Conservation (phyloP, 2,113 vertebrate genomes). For the Callipepla californica region DNA sequence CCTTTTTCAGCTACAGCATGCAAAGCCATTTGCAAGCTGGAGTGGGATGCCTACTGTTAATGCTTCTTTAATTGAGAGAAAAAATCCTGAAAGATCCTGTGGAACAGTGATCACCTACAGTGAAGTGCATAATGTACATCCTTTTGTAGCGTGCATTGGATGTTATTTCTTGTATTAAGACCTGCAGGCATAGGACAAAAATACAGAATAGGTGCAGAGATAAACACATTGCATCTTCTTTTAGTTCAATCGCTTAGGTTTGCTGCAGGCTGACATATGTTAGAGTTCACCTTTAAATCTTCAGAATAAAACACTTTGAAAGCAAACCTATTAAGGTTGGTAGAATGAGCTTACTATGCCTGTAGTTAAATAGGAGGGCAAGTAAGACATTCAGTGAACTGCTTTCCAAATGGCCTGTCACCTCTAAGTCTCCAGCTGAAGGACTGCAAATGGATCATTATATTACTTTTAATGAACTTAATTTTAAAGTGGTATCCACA, state of each 20-base stretch:
- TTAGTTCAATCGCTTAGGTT: constrained; percentile 46
- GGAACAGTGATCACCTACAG: neutral
- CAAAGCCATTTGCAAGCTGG: neutral
- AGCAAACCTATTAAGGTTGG: constrained; percentile 72
- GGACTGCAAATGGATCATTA: constrained; percentile 47
- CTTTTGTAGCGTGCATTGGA: neutral
- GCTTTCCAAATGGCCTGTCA: constrained; percentile 64
- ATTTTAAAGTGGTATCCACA: constrained; percentile 50
- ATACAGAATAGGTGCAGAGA: neutral
- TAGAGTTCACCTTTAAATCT: constrained; percentile 69
- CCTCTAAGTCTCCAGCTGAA: constrained; percentile 24
- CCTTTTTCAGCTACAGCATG: neutral
- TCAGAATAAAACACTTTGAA: neutral
- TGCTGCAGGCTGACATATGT: constrained; percentile 58
- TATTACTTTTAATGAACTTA: constrained; percentile 43
- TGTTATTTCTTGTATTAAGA: neutral
- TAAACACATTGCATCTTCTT: constrained; percentile 15
- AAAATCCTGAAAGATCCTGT: neutral
- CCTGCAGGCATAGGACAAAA: neutral
- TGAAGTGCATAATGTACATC: neutral
- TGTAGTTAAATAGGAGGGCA: constrained; percentile 32
- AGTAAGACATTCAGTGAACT: constrained; percentile 56
- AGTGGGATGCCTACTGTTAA: neutral
- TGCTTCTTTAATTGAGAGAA: neutral
- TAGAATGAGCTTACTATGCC: constrained; percentile 65